Conservation (phyloP, 2,797 vertebrate genomes). For the Trachurus trachurus region DNA sequence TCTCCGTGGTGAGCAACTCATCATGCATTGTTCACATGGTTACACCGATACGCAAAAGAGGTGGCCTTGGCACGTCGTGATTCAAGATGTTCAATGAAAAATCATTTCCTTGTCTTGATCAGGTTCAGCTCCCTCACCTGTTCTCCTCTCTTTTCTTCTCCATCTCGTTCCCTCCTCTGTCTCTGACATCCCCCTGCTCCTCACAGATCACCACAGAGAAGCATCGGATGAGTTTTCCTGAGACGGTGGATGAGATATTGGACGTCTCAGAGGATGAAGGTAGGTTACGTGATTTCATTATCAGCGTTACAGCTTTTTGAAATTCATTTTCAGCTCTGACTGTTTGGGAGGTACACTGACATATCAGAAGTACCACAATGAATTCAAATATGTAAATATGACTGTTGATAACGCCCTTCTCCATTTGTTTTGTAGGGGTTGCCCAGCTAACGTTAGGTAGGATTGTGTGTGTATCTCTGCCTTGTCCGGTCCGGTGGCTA, state of each 20-base stretch:
- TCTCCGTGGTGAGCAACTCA: slow-evolving; percentile 86
- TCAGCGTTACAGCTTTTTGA: slow-evolving; percentile 16
- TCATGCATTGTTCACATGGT: slow-evolving; percentile 41
- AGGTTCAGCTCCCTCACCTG: slow-evolving; percentile 11
- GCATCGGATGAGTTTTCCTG: slow-evolving; percentile 97
- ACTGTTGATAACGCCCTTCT: slow-evolving; percentile 82
- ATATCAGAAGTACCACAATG: slow-evolving; percentile 32
- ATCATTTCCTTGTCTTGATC: slow-evolving; percentile 4
- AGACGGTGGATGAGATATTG: slow-evolving; percentile 97
- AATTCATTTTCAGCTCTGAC: slow-evolving; percentile 55
- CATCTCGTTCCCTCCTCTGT: not conserved
- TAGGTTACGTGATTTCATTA: slow-evolving; percentile 61
- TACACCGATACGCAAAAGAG: slow-evolving; percentile 16
- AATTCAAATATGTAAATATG: slow-evolving; percentile 13
- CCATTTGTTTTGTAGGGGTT: slow-evolving; percentile 93
- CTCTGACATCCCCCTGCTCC: not conserved
- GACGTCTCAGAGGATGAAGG: slow-evolving; percentile 99
- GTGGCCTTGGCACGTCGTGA: slow-evolving; percentile 15
- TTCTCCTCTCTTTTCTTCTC: not conserved
- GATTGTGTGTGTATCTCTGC: slow-evolving; percentile 86
- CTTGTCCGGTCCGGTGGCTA: slow-evolving; percentile 80
- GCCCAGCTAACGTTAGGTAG: slow-evolving; percentile 98
- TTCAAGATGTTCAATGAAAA: slow-evolving; percentile 26
- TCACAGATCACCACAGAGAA: slow-evolving; percentile 90
- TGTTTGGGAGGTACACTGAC: slow-evolving; percentile 42